A percentile compares a stretch with the other conserved stretches of the same genome.
Conservation (phyloP, 2,888 invertebrate species). For the Clepsis dumicolana region DNA sequence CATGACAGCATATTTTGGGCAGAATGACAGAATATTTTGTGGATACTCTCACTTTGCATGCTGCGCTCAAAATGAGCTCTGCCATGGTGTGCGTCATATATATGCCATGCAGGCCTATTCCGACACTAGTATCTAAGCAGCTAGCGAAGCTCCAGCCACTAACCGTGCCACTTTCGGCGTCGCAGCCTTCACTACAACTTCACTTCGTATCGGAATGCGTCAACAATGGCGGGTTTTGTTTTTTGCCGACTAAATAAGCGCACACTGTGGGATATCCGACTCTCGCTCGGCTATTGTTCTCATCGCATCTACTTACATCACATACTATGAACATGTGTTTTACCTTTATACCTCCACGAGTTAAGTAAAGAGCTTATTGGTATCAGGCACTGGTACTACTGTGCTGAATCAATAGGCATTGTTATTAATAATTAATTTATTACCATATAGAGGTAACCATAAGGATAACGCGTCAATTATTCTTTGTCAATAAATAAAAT, state of each 20-base stretch:
- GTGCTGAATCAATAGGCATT: background rate
- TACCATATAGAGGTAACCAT: background rate
- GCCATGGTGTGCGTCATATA: too few species aligned
- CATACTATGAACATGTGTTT: conserved; percentile 6
- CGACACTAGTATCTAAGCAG: background rate
- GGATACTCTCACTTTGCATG: too few species aligned
- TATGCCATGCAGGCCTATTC: too few species aligned
- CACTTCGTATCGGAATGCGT: conserved; percentile 26
- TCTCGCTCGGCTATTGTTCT: conserved; percentile 36
- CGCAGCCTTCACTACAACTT: background rate
- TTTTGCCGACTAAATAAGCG: conserved; percentile 29
- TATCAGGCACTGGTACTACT: background rate
- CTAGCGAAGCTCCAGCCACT: background rate
- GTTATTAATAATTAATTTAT: background rate
- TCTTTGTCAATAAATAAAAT: conserved; percentile 5
- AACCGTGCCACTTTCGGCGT: background rate
- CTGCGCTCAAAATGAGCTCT: too few species aligned
- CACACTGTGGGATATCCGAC: conserved; percentile 30
- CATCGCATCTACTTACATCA: conserved; percentile 5
- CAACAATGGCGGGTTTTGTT: conserved; percentile 37
- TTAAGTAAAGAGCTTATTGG: conserved; percentile 5
- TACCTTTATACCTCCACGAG: background rate
- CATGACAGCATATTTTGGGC: too few species aligned
- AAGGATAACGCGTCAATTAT: conserved; percentile 4
- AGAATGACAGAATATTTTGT: too few species aligned